phyloP scores from a whole-genome alignment of 2,797 vertebrate genomes.

The Meda fulgida region DNA sequence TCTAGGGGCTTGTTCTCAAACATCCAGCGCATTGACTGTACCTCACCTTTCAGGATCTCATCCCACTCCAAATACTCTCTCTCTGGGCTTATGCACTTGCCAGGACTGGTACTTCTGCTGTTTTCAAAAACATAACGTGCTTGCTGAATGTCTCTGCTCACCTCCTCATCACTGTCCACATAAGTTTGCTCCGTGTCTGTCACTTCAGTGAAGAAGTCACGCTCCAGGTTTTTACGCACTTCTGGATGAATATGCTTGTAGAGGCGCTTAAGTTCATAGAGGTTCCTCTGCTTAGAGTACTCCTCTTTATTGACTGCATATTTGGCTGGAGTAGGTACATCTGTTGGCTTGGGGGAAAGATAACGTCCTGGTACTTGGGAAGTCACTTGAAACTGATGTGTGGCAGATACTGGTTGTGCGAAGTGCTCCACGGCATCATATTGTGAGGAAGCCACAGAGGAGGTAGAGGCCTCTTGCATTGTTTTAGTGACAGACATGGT shows the following conservation, averaged over 20 bases:
- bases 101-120: conserved; percentile 72
- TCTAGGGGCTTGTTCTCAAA: conserved; percentile 89
- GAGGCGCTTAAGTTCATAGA: conserved; percentile 85
- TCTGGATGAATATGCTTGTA: conserved; percentile 88
- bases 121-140: conserved; percentile 85
- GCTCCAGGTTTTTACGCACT: conserved; percentile 85
- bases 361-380: conserved; percentile 70
- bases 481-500: conserved; percentile 55
- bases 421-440: conserved; percentile 75
- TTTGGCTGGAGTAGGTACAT: conserved; percentile 66
- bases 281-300: conserved; percentile 84
- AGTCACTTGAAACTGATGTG: conserved; percentile 73
- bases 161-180: conserved; percentile 68
- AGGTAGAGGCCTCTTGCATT: conserved; percentile 61
- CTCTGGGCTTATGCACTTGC: conserved; percentile 79
- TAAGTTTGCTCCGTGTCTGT: conserved; percentile 75
- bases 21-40: conserved; percentile 87
- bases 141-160: conserved; percentile 81
- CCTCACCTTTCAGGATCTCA: conserved; percentile 88
- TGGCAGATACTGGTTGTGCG: conserved; percentile 75
- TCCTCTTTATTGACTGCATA: conserved; percentile 75
- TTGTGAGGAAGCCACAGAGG: conserved; percentile 60
- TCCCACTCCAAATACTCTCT: conserved; percentile 84
- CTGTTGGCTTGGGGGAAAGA: conserved; percentile 71
- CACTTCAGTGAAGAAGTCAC: conserved; percentile 81